Evolutionary conservation across 2,888 invertebrate species (phyloP), one percentile per base, ranked within the genome.

Genomic region (Drosophila hamatofila): DNA sequence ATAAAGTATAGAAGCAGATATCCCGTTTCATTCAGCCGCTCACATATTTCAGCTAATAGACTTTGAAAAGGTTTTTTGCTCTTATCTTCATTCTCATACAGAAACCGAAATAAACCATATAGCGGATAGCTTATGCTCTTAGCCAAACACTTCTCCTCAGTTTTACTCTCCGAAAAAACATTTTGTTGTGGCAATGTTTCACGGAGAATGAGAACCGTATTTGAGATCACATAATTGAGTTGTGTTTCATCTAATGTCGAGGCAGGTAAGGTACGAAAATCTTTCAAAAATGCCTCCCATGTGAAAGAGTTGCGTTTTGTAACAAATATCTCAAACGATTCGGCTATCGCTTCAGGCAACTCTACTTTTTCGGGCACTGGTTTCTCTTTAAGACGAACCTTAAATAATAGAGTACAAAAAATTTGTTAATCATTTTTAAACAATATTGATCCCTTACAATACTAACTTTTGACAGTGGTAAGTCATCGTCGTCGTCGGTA

Each of bases 1-100:
- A 98, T 94, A 93, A 97, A 98, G 93, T 98, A 98, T 57, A 98
- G 93, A 75, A 98, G 94, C 85, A 97, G 94, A 93, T 97, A 98
- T 51, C 98, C 98, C 65, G 97, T 94, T 91, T 95, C 94, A 14
- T 96, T 95, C 88, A 96, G 95, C 86, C 94, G 95, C 83, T 94
- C 93, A 83, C 96, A 95, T 93, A 98, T 96, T 92, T 97, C 97
- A 76, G 96, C 96, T 65, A 98, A 93, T 52, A 98, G 94, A 79
- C 96, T 95, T 78, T 97, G 94, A 78, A 98, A 94, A 37, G 97
- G 95, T 93, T 97, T 97, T 80, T 96, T 95, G 73, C 95, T 94
- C 86, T 96, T 94, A 92, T 96, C 95, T 93, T 97, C 95, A 91
- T 90, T 91, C 83, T 96, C 95, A 89, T 96, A 96, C 61, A 98